phyloP scores from a whole-genome alignment of 2,113 vertebrate species.

The Mesocricetus auratus region DNA sequence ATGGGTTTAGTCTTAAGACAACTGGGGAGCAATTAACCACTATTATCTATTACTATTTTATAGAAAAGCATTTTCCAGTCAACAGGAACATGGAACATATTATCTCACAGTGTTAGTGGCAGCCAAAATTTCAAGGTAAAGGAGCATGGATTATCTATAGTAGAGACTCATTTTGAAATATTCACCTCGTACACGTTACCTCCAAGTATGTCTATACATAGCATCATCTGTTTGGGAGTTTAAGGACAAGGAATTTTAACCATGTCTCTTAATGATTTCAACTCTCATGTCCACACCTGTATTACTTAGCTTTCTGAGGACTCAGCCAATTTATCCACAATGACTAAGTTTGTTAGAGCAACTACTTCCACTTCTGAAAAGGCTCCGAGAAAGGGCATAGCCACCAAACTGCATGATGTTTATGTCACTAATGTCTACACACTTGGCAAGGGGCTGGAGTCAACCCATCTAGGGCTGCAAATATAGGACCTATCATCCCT shows the following conservation, averaged over 20 bases:
- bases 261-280: background rate
- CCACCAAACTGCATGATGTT: background rate
- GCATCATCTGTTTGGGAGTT: background rate
- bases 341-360: background rate
- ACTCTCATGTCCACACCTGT: background rate
- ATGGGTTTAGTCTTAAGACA: background rate
- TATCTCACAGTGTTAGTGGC: background rate
- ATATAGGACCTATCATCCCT: background rate
- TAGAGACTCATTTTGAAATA: background rate
- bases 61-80: background rate
- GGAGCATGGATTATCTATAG: background rate
- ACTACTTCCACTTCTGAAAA: background rate
- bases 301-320: background rate
- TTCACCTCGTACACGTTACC: background rate
- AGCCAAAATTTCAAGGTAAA: background rate
- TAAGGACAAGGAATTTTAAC: background rate
- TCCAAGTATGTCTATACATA: background rate
- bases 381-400: background rate
- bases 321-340: background rate
- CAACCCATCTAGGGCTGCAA: background rate
- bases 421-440: background rate
- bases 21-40: background rate
- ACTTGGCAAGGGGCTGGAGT: background rate
- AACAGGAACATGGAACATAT: background rate
- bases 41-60: background rate